A percentile compares a stretch with the other conserved stretches of the same genome.
These are phyloP conservation scores for Acipenser transmontanus DNA, from an alignment of 2,797 vertebrate species.

Conservation along the genomic window DNA sequence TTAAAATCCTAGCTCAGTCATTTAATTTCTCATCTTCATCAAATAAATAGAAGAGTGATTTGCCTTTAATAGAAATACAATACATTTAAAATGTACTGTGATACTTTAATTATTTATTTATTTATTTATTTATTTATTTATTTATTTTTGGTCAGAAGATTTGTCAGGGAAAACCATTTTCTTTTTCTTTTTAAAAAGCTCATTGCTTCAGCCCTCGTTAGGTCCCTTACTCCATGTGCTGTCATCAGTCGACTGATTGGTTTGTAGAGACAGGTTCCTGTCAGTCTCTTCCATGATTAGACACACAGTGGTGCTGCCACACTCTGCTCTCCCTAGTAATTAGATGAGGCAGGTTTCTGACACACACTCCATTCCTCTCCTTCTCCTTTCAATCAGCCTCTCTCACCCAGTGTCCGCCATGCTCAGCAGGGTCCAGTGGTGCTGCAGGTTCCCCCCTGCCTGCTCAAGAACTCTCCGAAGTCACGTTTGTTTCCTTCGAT, in stretches of 20 bases:
- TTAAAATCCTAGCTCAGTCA: neutral
- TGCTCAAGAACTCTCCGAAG: neutral
- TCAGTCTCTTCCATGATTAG: slow-evolving; percentile 26
- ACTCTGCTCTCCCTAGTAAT: slow-evolving; percentile 29
- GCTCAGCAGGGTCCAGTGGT: neutral
- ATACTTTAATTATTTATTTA: too few species aligned
- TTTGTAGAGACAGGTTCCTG: slow-evolving; percentile 16
- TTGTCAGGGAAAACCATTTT: too few species aligned
- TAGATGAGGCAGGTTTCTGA: slow-evolving; percentile 25
- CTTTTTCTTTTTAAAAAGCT: too few species aligned
- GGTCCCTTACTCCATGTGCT: slow-evolving; percentile 2
- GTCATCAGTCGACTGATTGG: slow-evolving; percentile 20
- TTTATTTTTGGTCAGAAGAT: too few species aligned
- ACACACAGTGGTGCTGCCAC: slow-evolving; percentile 18
- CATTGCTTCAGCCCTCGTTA: neutral
- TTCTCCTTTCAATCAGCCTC: slow-evolving; percentile 18
- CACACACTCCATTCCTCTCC: slow-evolving; percentile 11
- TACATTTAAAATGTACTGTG: neutral
- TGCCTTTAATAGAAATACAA: neutral
- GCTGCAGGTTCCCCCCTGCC: slow-evolving; percentile 1
- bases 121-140: too few species aligned
- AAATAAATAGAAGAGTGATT: too few species aligned
- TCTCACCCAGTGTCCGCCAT: slow-evolving; percentile 7
- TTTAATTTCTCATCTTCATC: too few species aligned
- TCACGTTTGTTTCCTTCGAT: neutral